phyloP scores from a whole-genome alignment of 2,888 invertebrate genomes.

The Rotaria socialis region DNA sequence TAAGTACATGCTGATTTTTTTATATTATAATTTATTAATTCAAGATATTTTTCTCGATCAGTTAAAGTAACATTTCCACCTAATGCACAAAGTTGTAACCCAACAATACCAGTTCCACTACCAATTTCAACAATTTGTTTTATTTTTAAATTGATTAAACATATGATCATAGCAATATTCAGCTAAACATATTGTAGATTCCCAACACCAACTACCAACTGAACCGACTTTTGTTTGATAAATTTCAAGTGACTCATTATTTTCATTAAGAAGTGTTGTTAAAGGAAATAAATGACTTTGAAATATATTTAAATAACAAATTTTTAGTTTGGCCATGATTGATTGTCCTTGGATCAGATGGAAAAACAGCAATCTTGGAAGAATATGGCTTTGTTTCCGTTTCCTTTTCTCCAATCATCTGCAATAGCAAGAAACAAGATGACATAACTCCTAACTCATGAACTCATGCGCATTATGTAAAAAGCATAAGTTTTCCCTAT shows the following conservation, averaged over 20 bases:
- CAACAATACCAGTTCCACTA: conserved; percentile 3
- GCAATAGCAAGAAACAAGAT: too few species aligned
- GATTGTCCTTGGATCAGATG: neutral
- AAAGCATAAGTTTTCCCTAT: too few species aligned
- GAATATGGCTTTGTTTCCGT: neutral
- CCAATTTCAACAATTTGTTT: conserved; percentile 1
- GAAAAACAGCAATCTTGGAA: neutral
- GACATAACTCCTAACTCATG: too few species aligned
- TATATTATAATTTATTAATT: conserved; percentile 22
- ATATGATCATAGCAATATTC: conserved; percentile 25
- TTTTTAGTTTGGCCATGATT: neutral
- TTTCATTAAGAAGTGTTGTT: neutral
- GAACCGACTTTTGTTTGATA: conserved; percentile 8
- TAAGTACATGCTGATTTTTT: neutral
- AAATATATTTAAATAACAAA: conserved; percentile 22
- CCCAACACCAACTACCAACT: neutral
- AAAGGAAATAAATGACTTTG: neutral
- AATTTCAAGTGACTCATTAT: neutral
- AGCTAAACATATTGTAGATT: neutral
- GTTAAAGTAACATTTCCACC: neutral
- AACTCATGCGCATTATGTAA: too few species aligned
- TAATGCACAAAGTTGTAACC: neutral
- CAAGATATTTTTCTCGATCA: conserved; percentile 15
- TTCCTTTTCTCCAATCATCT: conserved; percentile 17
- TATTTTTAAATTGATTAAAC: neutral